Evolutionary conservation across 2,113 vertebrate species (phyloP), one percentile per base, ranked within the genome.

Genomic region (Aegypius monachus): DNA sequence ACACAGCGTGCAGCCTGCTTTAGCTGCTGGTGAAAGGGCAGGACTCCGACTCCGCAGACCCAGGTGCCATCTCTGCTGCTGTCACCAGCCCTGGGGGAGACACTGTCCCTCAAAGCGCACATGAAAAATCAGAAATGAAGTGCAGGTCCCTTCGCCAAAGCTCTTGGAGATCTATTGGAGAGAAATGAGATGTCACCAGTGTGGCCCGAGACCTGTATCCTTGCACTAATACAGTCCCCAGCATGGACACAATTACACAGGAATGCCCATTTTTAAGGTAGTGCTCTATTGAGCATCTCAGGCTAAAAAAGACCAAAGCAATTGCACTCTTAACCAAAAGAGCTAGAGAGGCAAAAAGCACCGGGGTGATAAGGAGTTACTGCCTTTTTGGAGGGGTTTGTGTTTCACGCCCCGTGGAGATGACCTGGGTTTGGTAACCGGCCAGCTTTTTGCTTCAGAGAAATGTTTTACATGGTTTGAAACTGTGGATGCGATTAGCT

Each of bases 191-290:
- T 21, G 8, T 26, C 17, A 61, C 9, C 21, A 6, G 40, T 26
- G 48, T 20, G 53, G 31, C 13, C 36, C 36, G 36, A 56, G 68
- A 36, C 66, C 73, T 26, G 27, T 23, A 7, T 29, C 21, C 16
- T 43, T 56, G 31, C 2, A 2, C 4, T 50, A 36, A 26, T 32
- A 3, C 8, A 31, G 67, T 31, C 19, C 42, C 32, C 62, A 55
- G 32, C 2, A 0, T 4, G 47, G 53, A 36, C 19, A 31, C 3
- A 3, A 15, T 27, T 26, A 17, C 0, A 3, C 11, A 38, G 62
- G 26, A 53, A 70, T 17, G 25, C 2, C 42, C 42, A 0, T 16
- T 63, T 68, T n/a, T 17, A 34, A 71, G 45, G 31, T 7, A 38
- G 20, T 11, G n/a, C 9, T 88, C 19, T 56, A 1, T 1, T 13